Percentiles rank a stretch among this genome's conserved stretches.
Evolutionary conservation across 1,140 invertebrate species (phyloP).

Genomic region (Drosophila ercepeae): DNA sequence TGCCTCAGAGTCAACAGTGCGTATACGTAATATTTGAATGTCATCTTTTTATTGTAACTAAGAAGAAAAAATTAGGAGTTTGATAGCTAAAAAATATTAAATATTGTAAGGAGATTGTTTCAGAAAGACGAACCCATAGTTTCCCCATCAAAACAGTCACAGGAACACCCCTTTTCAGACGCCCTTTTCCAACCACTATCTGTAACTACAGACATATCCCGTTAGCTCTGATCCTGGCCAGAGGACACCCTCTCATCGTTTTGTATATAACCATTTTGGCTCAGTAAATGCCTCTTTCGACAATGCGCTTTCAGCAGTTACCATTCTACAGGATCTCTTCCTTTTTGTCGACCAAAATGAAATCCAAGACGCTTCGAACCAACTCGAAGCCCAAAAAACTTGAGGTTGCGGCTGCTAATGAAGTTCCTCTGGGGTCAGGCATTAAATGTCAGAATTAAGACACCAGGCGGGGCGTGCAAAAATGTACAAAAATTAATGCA

Average conservation of each 20-base stretch:
- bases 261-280: constrained; percentile 35
- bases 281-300: constrained; percentile 37
- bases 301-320: constrained; percentile 19
- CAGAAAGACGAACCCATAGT: too few species aligned
- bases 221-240: neutral
- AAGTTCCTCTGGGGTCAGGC: constrained; percentile 52
- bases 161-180: neutral
- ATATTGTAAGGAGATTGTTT: too few species aligned
- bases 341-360: constrained; percentile 15
- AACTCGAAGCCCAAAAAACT: constrained; percentile 5
- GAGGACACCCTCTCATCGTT: neutral
- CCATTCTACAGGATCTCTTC: constrained; percentile 17
- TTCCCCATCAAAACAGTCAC: too few species aligned
- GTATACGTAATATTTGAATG: too few species aligned
- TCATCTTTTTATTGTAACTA: too few species aligned
- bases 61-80: too few species aligned
- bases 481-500: constrained; percentile 72
- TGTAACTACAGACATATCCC: constrained; percentile 40
- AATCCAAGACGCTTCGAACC: constrained; percentile 24
- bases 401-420: constrained; percentile 49
- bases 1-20: too few species aligned
- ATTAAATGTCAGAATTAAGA: constrained; percentile 76
- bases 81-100: too few species aligned
- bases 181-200: constrained; percentile 4
- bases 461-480: constrained; percentile 48